phyloP scores from a whole-genome alignment of 1,140 invertebrate species.

The Orussus abietinus region DNA sequence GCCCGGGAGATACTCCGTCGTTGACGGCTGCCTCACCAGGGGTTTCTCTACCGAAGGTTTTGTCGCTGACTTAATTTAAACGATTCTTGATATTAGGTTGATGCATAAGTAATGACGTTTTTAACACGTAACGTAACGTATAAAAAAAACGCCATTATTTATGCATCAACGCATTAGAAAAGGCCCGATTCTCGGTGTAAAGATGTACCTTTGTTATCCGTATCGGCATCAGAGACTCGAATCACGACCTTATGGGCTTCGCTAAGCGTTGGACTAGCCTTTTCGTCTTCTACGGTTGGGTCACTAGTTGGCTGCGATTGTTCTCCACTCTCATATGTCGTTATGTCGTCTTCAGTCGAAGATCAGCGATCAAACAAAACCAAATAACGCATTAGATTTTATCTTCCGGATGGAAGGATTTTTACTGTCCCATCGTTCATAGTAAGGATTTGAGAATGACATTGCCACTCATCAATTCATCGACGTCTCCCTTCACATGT shows the following conservation, averaged over 20 bases:
- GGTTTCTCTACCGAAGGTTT: slow-evolving; percentile 64
- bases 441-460: too few relatives aligned
- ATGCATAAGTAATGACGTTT: too few relatives aligned
- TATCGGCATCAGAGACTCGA: slow-evolving; percentile 45
- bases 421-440: too few relatives aligned
- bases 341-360: slow-evolving; percentile 38
- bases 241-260: slow-evolving; percentile 53
- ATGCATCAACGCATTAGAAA: too few relatives aligned
- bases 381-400: slow-evolving; percentile 1
- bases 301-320: slow-evolving; percentile 40
- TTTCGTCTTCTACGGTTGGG: slow-evolving; percentile 33
- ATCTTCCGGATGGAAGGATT: too few relatives aligned
- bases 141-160: too few relatives aligned
- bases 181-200: not conserved
- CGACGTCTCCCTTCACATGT: too few relatives aligned
- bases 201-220: slow-evolving; percentile 25
- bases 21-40: slow-evolving; percentile 71
- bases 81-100: too few relatives aligned
- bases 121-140: too few relatives aligned
- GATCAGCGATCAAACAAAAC: not conserved
- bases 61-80: too few relatives aligned
- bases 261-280: slow-evolving; percentile 42
- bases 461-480: too few relatives aligned
- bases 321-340: slow-evolving; percentile 43
- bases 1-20: slow-evolving; percentile 84